Evolutionary conservation across 2,113 vertebrate species (phyloP), one percentile per base, ranked within the genome.

Genomic region (Platysternon megacephalum): DNA sequence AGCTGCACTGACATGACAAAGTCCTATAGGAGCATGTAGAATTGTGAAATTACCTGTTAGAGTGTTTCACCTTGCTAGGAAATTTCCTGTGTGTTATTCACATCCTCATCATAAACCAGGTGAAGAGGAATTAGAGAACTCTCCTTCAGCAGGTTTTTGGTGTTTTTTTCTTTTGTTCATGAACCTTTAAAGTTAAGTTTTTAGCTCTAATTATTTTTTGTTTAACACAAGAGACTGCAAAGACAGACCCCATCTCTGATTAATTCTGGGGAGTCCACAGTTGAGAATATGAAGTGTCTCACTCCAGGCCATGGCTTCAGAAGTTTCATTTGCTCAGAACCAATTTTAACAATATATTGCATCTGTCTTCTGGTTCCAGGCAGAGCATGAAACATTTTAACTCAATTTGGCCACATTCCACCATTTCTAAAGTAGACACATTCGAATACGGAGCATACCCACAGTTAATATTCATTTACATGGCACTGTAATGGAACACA

Each of bases 301-400:
- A 93, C 95, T 93, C 19, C 49, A 94, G 96, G 95, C 97, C 68
- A 53, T 4, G 39, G 92, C 79, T 95, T 91, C 85, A 97, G 92
- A 96, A 97, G 86, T 52, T 91, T 91, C 94, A 95, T 72, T 72
- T 39, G 65, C 10, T 72, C n/a, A 72, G n/a, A 72, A 72, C 19
- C 65, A 72, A 72, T 72, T 72, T 39, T 72, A 72, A 72, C n/a
- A 72, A 39, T 5, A 39, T 11, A 72, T 11, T 72, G n/a, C 65
- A 72, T 72, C 9, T 39, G 65, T 72, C 65, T 72, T 72, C 65
- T 72, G 65, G n/a, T 39, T 72, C 65, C 65, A 72, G n/a, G 65
- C n/a, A 72, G 17, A 10, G 19, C 21, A 72, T 72, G 65, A 72
- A 72, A 72, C n/a, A 72, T 35, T 61, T 61, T 72, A 39, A 72